Evolutionary conservation across 2,113 vertebrate genomes (phyloP).

Genomic region (Vanacampus margaritifer): DNA sequence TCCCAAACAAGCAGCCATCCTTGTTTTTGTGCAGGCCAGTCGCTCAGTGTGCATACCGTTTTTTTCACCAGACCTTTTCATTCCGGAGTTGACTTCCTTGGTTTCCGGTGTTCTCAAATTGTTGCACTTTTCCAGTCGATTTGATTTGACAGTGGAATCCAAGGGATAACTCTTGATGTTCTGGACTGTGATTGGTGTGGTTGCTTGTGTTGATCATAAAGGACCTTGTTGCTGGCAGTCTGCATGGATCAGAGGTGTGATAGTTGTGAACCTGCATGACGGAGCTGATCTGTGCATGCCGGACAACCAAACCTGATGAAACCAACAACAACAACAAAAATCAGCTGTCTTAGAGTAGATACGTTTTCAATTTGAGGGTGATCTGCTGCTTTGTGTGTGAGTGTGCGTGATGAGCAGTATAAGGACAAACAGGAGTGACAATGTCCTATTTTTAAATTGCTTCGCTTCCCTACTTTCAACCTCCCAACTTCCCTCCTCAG

Average conservation of each 20-base stretch:
- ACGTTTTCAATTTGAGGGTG: slow-evolving; percentile 29
- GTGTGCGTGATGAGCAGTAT: slow-evolving; percentile 10
- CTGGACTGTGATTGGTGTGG: slow-evolving; percentile 44
- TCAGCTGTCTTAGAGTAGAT: slow-evolving; percentile 38
- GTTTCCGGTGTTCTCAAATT: slow-evolving; percentile 43
- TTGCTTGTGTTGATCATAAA: slow-evolving; percentile 31
- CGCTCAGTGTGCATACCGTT: slow-evolving; percentile 58
- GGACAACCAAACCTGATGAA: slow-evolving; percentile 70
- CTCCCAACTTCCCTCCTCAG: slow-evolving; percentile 57
- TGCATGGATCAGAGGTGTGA: slow-evolving; percentile 60
- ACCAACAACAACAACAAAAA: slow-evolving; percentile 48
- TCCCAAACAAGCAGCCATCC: slow-evolving; percentile 50
- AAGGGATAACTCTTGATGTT: slow-evolving; percentile 61
- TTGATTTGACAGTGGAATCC: slow-evolving; percentile 46
- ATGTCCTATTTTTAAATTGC: slow-evolving; percentile 22
- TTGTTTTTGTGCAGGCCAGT: slow-evolving; percentile 36
- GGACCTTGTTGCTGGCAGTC: slow-evolving; percentile 46
- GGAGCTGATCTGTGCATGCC: slow-evolving; percentile 65
- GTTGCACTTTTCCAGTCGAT: neutral
- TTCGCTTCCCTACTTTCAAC: too few relatives aligned
- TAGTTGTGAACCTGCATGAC: slow-evolving; percentile 61
- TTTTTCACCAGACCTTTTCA: slow-evolving; percentile 49
- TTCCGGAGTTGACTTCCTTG: slow-evolving; percentile 66
- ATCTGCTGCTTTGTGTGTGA: slow-evolving; percentile 42
- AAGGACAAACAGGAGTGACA: slow-evolving; percentile 26